Percentiles rank a stretch among this genome's conserved stretches.
These are phyloP conservation scores for Zoanthus sansibaricus DNA, from an alignment of 92 coral and sea anemone species.

Conservation along the genomic window DNA sequence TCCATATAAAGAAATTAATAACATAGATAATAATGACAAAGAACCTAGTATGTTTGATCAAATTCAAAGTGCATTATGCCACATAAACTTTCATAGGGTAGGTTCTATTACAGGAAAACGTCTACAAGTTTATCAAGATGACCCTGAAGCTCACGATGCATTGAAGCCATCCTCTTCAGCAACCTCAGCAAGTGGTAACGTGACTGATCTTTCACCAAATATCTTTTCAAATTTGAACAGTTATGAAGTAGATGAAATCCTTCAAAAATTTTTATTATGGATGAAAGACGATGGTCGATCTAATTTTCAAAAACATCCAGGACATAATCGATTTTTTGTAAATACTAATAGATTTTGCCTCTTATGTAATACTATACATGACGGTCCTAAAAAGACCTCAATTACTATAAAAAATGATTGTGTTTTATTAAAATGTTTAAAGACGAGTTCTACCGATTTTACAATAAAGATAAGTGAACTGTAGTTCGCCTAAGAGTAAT, in stretches of 20 bases:
- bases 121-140: not conserved
- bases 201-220: too few relatives aligned
- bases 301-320: not conserved
- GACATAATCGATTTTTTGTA: not conserved
- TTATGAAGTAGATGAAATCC: not conserved
- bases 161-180: too few relatives aligned
- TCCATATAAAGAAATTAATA: not conserved
- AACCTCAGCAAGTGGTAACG: too few relatives aligned
- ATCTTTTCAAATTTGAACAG: not conserved
- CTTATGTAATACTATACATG: not conserved
- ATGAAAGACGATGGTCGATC: not conserved
- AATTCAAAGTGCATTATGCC: not conserved
- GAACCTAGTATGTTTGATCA: not conserved
- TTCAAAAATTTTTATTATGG: not conserved
- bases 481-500: not conserved
- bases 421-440: slow-evolving; percentile 4
- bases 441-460: not conserved
- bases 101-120: not conserved
- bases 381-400: slow-evolving; percentile 7
- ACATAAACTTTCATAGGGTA: not conserved
- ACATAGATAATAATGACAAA: not conserved
- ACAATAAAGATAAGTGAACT: not conserved
- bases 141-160: not conserved
- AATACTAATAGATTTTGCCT: not conserved
- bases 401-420: not conserved